Conservation (phyloP, 2,113 vertebrate species). For the Tetraodon nigroviridis region DNA sequence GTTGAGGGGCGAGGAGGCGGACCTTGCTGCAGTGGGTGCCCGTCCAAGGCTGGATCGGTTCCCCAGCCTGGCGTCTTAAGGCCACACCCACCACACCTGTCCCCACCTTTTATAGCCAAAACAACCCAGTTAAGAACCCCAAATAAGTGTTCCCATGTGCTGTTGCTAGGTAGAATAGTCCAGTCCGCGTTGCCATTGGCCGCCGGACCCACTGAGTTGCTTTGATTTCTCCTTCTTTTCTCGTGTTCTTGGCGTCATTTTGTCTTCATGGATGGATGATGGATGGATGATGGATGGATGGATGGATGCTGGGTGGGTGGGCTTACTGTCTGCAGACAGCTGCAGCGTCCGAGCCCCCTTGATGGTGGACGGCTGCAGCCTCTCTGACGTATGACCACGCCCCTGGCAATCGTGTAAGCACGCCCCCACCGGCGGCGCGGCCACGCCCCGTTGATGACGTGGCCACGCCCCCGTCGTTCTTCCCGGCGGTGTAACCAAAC, state of each 20-base stretch:
- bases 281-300: slow-evolving; percentile 19
- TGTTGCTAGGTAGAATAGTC: slow-evolving; percentile 88
- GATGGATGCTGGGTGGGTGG: slow-evolving; percentile 7
- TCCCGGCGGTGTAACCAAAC: slow-evolving; percentile 17
- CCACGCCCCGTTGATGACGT: too few species aligned
- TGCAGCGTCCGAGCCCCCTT: slow-evolving; percentile 27
- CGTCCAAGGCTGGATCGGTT: slow-evolving; percentile 85
- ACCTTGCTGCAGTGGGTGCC: slow-evolving; percentile 68
- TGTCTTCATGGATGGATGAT: slow-evolving; percentile 14
- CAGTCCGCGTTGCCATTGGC: slow-evolving; percentile 84
- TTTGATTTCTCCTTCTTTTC: slow-evolving; percentile 54
- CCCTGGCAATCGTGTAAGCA: too few species aligned
- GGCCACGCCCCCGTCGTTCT: too few species aligned
- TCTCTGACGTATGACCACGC: slow-evolving; percentile 5
- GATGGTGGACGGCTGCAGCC: slow-evolving; percentile 3
- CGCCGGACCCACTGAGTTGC: slow-evolving; percentile 79
- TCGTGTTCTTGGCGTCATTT: slow-evolving; percentile 32
- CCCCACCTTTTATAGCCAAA: slow-evolving; percentile 85
- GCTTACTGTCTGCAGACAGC: slow-evolving; percentile 34
- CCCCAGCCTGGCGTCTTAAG: slow-evolving; percentile 94
- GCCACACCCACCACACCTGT: slow-evolving; percentile 94
- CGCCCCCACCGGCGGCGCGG: too few species aligned
- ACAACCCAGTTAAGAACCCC: slow-evolving; percentile 54
- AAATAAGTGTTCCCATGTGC: slow-evolving; percentile 95
- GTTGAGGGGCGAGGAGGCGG: background rate